phyloP scores from a whole-genome alignment of 2,113 vertebrate genomes.

The Phylloscopus trochiloides region DNA sequence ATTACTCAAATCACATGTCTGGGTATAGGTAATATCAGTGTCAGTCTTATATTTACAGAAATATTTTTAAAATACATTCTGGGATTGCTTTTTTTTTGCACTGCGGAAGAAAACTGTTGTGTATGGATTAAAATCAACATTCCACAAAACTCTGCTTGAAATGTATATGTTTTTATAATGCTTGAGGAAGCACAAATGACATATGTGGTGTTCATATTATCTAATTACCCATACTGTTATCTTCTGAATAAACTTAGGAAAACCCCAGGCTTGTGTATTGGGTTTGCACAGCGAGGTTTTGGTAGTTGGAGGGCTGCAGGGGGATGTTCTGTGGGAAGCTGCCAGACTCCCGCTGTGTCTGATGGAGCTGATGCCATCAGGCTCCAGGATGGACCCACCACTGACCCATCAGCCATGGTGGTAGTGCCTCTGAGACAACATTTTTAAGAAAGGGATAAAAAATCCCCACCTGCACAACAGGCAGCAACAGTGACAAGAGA shows the following conservation, averaged over 20 bases:
- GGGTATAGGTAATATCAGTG: background rate
- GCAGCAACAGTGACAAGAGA: background rate
- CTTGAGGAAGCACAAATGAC: background rate
- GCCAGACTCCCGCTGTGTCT: accelerated
- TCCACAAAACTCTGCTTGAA: background rate
- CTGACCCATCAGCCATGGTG: accelerated
- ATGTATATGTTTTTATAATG: background rate
- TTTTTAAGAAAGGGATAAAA: background rate
- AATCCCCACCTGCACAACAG: background rate
- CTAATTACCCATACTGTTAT: background rate
- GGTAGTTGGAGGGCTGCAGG: background rate
- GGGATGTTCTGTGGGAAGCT: background rate
- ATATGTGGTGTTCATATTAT: background rate
- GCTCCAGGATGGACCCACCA: accelerated
- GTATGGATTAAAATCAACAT: background rate
- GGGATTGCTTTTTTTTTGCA: background rate
- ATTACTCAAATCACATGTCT: background rate
- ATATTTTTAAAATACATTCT: background rate
- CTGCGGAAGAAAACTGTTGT: background rate
- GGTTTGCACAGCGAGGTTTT: accelerated
- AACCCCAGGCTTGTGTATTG: background rate
- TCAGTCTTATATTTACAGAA: background rate
- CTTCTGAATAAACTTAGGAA: background rate
- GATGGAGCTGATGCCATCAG: accelerated
- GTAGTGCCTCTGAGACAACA: accelerated